A percentile compares a stretch with the other conserved stretches of the same genome.
Evolutionary conservation across 2,113 vertebrate genomes (phyloP).

Genomic region (Bos indicus): DNA sequence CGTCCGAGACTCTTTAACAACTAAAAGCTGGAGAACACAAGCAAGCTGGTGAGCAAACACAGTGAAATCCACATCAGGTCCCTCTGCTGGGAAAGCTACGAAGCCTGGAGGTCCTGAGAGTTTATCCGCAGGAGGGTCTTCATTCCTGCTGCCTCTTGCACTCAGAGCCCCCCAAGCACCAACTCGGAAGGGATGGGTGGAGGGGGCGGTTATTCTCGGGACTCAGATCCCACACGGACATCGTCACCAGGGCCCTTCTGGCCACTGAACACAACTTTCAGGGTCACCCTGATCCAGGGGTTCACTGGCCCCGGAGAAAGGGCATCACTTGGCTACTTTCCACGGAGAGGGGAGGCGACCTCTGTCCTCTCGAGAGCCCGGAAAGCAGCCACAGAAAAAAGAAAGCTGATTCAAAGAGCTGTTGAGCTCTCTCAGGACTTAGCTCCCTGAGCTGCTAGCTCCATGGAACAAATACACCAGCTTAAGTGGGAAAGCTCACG

Average conservation of each 20-base stretch:
- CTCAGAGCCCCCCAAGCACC: neutral
- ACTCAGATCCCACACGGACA: neutral
- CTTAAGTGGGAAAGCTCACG: conserved; percentile 24
- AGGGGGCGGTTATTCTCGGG: rapidly evolving
- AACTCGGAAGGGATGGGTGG: rapidly evolving
- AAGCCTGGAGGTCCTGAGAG: neutral
- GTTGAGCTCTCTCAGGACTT: neutral
- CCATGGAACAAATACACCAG: neutral
- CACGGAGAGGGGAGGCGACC: no score
- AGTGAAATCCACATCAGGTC: rapidly evolving
- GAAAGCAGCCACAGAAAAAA: neutral
- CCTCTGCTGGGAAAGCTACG: neutral
- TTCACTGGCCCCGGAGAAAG: neutral
- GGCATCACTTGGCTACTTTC: neutral
- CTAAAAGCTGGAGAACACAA: neutral
- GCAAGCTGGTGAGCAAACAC: neutral
- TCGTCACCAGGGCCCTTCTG: neutral
- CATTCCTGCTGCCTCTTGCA: neutral
- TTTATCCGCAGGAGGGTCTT: neutral
- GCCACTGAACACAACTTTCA: rapidly evolving
- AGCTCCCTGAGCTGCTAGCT: neutral
- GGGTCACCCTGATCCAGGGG: neutral
- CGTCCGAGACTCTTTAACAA: neutral
- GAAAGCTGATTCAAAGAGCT: neutral
- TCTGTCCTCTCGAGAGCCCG: neutral